Conservation (phyloP, 2,113 vertebrate genomes). For the Thalassarche chlororhynchos region DNA sequence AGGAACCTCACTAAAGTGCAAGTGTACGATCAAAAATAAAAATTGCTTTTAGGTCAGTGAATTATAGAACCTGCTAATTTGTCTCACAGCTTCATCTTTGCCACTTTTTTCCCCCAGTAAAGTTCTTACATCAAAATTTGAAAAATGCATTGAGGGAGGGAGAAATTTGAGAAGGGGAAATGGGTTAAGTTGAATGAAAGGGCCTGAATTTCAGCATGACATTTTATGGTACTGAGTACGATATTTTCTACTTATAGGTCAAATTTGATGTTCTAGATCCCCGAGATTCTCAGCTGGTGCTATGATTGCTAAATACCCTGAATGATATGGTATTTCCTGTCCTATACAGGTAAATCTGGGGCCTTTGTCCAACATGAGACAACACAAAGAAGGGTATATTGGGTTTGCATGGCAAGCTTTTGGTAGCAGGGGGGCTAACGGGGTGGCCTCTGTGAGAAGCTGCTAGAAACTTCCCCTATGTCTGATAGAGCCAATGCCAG, state of each 20-base stretch:
- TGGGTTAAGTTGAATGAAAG: background rate
- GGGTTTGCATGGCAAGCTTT: background rate
- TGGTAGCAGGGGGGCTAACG: background rate
- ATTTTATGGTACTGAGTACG: background rate
- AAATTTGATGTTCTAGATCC: background rate
- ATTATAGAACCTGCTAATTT: background rate
- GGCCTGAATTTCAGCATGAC: background rate
- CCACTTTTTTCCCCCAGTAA: background rate
- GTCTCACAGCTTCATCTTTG: background rate
- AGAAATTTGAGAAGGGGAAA: background rate
- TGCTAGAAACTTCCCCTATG: background rate
- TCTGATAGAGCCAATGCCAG: background rate
- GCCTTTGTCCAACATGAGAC: background rate
- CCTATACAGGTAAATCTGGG: background rate
- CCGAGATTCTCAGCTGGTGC: background rate
- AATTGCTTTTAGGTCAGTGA: background rate
- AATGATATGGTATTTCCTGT: background rate
- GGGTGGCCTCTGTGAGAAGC: background rate
- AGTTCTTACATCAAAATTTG: background rate
- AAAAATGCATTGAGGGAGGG: background rate
- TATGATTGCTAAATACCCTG: background rate
- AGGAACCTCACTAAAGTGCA: background rate
- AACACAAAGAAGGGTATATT: background rate
- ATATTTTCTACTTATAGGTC: background rate
- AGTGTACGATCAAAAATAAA: background rate